A percentile compares a stretch with the other conserved stretches of the same genome.
These are phyloP conservation scores for Conomelus anceps DNA, from an alignment of 2,888 invertebrate genomes.

Conservation along the genomic window DNA sequence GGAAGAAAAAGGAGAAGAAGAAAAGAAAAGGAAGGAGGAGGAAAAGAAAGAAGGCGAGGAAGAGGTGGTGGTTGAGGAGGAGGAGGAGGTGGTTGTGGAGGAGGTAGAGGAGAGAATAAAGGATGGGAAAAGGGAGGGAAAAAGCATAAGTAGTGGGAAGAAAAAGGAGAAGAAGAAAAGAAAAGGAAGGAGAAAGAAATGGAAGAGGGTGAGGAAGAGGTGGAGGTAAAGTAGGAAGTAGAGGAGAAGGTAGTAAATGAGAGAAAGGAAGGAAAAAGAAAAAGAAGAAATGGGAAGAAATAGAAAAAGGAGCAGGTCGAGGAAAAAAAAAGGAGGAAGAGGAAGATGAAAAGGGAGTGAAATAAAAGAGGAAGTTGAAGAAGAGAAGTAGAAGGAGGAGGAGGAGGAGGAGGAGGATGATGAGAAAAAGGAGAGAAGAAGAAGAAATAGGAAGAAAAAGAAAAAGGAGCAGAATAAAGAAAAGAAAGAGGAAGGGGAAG, in stretches of 20 bases:
- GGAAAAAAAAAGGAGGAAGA: neutral
- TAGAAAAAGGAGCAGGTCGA: neutral
- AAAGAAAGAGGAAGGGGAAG: neutral
- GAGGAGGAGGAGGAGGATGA: neutral
- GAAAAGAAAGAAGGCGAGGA: too few species aligned
- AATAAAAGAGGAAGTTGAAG: neutral
- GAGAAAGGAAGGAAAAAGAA: neutral
- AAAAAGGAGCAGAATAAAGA: too few species aligned
- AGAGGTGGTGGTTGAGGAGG: too few species aligned
- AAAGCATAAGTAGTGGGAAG: neutral
- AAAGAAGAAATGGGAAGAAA: neutral
- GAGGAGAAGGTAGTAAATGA: slow-evolving; percentile 21
- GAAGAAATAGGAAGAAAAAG: neutral
- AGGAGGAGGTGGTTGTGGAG: slow-evolving; percentile 19
- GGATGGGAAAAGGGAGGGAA: neutral
- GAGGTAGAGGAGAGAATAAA: slow-evolving; percentile 18
- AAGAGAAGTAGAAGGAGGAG: neutral
- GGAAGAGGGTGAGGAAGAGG: neutral
- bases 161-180: neutral
- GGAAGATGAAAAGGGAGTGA: neutral
- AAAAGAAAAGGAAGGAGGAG: neutral
- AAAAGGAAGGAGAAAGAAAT: neutral
- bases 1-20: slow-evolving; percentile 20
- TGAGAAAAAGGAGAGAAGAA: too few species aligned
- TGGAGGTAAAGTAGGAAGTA: neutral